phyloP scores from a whole-genome alignment of 1,140 invertebrate species.

The Andrena cerasifolii region DNA sequence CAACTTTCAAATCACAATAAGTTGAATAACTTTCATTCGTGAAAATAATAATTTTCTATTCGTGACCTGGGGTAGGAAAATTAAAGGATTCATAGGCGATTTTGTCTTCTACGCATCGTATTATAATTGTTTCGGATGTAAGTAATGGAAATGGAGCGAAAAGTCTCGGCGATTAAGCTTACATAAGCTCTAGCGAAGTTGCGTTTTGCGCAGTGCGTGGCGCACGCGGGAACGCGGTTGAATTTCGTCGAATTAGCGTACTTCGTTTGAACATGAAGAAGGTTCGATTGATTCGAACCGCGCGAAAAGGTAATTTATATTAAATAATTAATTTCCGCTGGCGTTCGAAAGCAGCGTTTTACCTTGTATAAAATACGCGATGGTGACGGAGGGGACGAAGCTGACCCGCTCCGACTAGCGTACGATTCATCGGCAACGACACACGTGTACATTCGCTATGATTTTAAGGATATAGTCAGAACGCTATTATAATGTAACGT shows the following conservation, averaged over 20 bases:
- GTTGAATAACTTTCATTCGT: no score
- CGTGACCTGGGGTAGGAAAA: no score
- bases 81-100: no score
- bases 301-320: conserved; percentile 53
- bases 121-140: no score
- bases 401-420: conserved; percentile 51
- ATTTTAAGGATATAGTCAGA: conserved; percentile 55
- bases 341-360: conserved; percentile 19
- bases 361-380: conserved; percentile 62
- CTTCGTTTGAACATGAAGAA: conserved; percentile 22
- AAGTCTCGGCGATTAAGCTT: no score
- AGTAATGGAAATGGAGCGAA: no score
- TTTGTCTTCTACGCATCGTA: no score
- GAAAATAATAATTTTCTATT: no score
- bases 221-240: background rate
- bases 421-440: conserved; percentile 67
- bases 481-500: conserved; percentile 64
- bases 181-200: no score
- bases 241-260: conserved; percentile 33
- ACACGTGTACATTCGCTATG: conserved; percentile 68
- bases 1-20: no score
- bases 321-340: conserved; percentile 44
- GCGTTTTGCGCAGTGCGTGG: background rate
- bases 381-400: background rate
- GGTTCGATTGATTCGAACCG: conserved; percentile 52